A percentile compares a stretch with the other conserved stretches of the same genome.
Evolutionary conservation across 1,140 invertebrate species (phyloP).

Genomic region (Rhynchophorus ferrugineus): DNA sequence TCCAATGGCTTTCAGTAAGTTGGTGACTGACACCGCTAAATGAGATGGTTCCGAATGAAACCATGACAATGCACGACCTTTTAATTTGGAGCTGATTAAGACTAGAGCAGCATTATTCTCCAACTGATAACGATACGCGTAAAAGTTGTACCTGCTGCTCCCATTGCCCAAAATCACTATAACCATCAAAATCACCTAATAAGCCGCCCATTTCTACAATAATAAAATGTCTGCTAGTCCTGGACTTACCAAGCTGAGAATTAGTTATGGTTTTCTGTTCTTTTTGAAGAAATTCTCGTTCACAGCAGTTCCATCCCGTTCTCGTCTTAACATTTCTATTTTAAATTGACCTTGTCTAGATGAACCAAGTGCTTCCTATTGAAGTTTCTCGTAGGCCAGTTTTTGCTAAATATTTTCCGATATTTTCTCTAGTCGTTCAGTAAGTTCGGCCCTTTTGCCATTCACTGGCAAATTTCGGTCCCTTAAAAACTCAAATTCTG

Average conservation of each 20-base stretch:
- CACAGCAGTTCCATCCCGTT: neutral
- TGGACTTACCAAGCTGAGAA: no score
- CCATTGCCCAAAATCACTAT: neutral
- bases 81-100: neutral
- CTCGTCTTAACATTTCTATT: neutral
- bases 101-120: neutral
- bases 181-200: neutral
- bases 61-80: conserved; percentile 3
- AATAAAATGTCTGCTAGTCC: no score
- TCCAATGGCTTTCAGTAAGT: neutral
- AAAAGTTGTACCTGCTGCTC: neutral
- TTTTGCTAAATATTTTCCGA: neutral
- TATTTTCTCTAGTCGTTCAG: neutral
- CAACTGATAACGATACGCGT: neutral
- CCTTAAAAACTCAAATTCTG: neutral
- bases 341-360: neutral
- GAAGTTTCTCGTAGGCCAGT: neutral
- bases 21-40: neutral
- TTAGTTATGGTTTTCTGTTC: neutral
- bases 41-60: conserved; percentile 2
- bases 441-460: neutral
- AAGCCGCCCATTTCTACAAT: conserved; percentile 15
- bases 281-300: neutral
- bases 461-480: neutral
- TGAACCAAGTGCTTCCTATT: no score